These are phyloP conservation scores for Pangasianodon gigas DNA, from an alignment of 2,113 vertebrate genomes.

Conservation along the genomic window DNA sequence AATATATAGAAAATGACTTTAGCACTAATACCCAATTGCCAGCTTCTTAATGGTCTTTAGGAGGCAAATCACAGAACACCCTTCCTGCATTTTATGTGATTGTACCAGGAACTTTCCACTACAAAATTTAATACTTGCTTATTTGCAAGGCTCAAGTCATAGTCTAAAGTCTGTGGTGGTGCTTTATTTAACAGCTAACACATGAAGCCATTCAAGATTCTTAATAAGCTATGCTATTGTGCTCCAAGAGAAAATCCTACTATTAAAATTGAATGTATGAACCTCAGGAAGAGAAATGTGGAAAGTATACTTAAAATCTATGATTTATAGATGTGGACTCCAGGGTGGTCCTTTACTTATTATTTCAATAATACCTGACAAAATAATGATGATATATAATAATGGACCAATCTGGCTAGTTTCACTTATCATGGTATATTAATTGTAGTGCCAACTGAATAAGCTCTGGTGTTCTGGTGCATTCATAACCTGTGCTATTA, in stretches of 20 bases:
- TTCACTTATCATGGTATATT: conserved; percentile 14
- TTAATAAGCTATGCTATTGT: neutral
- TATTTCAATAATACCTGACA: neutral
- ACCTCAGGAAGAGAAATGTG: neutral
- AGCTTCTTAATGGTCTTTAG: neutral
- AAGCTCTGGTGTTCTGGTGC: conserved; percentile 56
- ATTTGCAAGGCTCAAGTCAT: neutral
- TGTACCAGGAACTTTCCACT: neutral
- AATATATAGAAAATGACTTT: neutral
- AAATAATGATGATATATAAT: neutral
- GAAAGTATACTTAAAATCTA: neutral
- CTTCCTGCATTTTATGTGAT: neutral
- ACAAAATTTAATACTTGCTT: neutral
- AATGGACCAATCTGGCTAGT: neutral
- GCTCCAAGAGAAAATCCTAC: neutral
- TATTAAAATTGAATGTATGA: neutral
- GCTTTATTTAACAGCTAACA: neutral
- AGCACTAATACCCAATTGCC: neutral
- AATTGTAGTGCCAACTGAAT: conserved; percentile 64
- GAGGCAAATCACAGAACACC: neutral
- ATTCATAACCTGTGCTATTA: neutral
- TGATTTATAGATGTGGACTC: neutral
- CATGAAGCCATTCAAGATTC: neutral
- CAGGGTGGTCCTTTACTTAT: neutral
- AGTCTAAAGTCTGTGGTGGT: neutral